Evolutionary conservation across 2,888 invertebrate species (phyloP).

Genomic region (Drosophila merina): DNA sequence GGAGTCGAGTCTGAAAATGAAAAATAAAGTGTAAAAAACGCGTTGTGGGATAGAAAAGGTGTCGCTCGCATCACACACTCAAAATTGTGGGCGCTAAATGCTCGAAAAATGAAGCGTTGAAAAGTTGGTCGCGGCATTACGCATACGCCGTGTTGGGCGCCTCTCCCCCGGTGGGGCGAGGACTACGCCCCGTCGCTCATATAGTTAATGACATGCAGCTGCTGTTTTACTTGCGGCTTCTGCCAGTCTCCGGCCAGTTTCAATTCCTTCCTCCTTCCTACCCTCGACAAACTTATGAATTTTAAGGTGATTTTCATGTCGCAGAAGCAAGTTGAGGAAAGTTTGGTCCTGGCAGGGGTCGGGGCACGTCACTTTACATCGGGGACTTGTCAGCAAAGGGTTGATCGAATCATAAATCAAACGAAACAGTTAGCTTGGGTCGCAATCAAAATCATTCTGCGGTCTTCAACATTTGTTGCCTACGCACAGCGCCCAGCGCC

Average conservation of each 20-base stretch:
- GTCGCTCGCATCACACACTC: slow-evolving; percentile 18
- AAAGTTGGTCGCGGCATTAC: slow-evolving; percentile 63
- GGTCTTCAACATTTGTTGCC: slow-evolving; percentile 63
- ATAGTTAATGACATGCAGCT: slow-evolving; percentile 76
- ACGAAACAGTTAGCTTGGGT: slow-evolving; percentile 42
- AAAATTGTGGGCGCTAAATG: slow-evolving; percentile 54
- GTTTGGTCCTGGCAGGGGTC: slow-evolving; percentile 8
- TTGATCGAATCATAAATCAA: slow-evolving; percentile 69
- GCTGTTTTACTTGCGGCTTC: slow-evolving; percentile 52
- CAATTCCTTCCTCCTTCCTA: background rate
- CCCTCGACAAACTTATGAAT: slow-evolving; percentile 70
- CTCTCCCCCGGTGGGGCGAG: slow-evolving; percentile 25
- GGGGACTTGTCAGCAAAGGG: slow-evolving; percentile 56
- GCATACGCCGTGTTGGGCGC: slow-evolving; percentile 61
- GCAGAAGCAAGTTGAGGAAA: slow-evolving; percentile 36
- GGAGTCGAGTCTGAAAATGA: slow-evolving; percentile 5
- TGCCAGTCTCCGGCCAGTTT: background rate
- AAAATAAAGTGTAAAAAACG: slow-evolving; percentile 47
- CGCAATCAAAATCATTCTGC: slow-evolving; percentile 75
- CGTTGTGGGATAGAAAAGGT: slow-evolving; percentile 43
- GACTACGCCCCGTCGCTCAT: slow-evolving; percentile 50
- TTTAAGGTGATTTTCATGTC: slow-evolving; percentile 73
- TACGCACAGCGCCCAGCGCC: slow-evolving; percentile 1
- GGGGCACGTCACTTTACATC: slow-evolving; percentile 18
- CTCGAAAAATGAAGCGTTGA: slow-evolving; percentile 69